Evolutionary conservation across 2,888 invertebrate species (phyloP), one percentile per base, ranked within the genome.

Genomic region (Sarcophaga subvicina): DNA sequence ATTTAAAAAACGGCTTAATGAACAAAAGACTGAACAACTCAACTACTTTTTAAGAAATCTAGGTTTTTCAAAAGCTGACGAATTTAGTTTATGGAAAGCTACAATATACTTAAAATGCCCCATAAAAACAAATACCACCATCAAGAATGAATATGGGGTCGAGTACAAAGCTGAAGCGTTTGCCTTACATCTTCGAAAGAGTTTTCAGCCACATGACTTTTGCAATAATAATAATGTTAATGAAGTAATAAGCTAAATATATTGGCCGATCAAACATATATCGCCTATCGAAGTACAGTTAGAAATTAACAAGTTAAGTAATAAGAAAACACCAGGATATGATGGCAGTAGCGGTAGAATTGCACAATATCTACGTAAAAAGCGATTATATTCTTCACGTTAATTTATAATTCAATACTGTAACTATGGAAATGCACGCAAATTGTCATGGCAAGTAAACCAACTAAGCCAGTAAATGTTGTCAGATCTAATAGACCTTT

Each of bases 131-230:
- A 22, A 22, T 22, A 22, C 22, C 22, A 22, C 22, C 22, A 22
- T 1, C 25, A 25, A 25, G 25, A 4, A 25, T 25, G 25, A 25
- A 25, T 3, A 25, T 25, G 25, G 25, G 3, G 25, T 49, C 47
- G 3, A 79, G 79, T 79, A 60, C 47, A 69, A 83, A 69, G 75
- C 82, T 11, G 64, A 80, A 59, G 64, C 66, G 17, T 85, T 80
- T 80, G 71, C 66, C 6, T 49, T 47, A 49, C 71, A 80, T 67
- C 63, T 85, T 8, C 60, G 67, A 12, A 60, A 77, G 3, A 25
- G 3, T 25, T 25, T 25, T 25, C 25, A 25, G 25, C 25, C 3
- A 25, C 25, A 25, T 25, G 3, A 25, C 25, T 25, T 25, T 25
- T 25, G 25, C 25, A 25, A 25, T 25, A 25, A 25, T 25, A 22